These are phyloP conservation scores for Cantharis flavilabris DNA, from an alignment of 2,888 invertebrate species.

Conservation along the genomic window DNA sequence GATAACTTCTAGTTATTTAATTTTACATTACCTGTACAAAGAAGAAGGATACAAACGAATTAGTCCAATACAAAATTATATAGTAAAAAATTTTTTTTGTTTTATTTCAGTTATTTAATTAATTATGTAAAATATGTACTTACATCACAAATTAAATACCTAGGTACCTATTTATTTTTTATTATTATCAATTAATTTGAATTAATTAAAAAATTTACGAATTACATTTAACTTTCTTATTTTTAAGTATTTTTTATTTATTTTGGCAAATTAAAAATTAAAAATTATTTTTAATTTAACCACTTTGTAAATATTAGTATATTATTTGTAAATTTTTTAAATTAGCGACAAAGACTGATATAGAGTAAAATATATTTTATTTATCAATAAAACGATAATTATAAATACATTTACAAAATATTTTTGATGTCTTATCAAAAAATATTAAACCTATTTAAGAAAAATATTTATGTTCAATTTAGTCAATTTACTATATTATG, in stretches of 20 bases:
- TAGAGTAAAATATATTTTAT: conserved; percentile 4
- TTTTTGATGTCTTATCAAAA: background rate
- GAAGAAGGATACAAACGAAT: background rate
- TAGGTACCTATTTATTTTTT: background rate
- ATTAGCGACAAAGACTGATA: conserved; percentile 13
- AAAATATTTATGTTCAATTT: conserved; percentile 3
- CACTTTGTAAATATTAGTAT: background rate
- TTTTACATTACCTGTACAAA: background rate
- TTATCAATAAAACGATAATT: background rate
- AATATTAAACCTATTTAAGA: background rate
- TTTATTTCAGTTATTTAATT: background rate
- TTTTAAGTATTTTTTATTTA: background rate
- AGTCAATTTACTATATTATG: background rate
- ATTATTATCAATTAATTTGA: background rate
- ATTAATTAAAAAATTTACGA: background rate
- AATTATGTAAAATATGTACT: background rate
- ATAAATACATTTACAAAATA: background rate
- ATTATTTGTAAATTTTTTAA: background rate
- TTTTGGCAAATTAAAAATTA: background rate
- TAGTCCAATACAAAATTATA: background rate
- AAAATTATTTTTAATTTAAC: background rate
- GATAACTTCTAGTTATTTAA: conserved; percentile 37
- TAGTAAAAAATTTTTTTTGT: background rate
- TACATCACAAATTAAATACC: background rate
- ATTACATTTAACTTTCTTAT: background rate